Evolutionary conservation across 1,140 invertebrate species (phyloP).

Genomic region (Orchestia grillus): DNA sequence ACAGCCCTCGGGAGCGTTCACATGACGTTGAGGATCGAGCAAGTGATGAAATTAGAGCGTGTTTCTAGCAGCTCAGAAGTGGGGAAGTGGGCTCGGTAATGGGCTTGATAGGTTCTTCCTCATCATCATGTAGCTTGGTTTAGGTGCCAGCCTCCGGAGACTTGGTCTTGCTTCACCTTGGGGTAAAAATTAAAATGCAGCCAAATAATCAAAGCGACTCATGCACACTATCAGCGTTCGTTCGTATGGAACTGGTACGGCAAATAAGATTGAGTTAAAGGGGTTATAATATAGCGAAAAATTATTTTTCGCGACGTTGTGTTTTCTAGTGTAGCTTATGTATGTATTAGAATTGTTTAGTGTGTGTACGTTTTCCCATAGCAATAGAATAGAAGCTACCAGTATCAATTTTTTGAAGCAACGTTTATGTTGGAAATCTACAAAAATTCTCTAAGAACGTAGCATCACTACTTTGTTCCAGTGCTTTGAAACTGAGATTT

Average conservation of each 20-base stretch:
- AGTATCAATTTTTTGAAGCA: too few relatives aligned
- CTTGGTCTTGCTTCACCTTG: background rate
- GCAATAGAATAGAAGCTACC: too few relatives aligned
- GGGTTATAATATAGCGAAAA: too few relatives aligned
- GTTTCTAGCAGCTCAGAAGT: background rate
- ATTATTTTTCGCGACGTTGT: too few relatives aligned
- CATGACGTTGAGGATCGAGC: background rate
- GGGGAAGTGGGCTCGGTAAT: background rate
- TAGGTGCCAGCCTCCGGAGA: background rate
- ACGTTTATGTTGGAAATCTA: too few relatives aligned
- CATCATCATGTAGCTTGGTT: background rate
- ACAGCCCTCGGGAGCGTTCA: background rate
- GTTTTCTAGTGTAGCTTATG: too few relatives aligned
- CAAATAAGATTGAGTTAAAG: background rate
- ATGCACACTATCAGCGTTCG: background rate
- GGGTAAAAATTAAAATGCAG: background rate
- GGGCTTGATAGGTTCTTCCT: background rate
- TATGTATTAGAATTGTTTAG: too few relatives aligned
- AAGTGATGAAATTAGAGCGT: background rate
- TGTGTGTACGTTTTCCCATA: too few relatives aligned
- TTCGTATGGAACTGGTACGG: background rate
- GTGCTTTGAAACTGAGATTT: too few relatives aligned
- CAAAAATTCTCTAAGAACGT: too few relatives aligned
- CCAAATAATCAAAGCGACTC: background rate
- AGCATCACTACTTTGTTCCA: too few relatives aligned